Evolutionary conservation across 2,888 invertebrate genomes (phyloP), one percentile per base, ranked within the genome.

Genomic region (Margaritifera margaritifera): DNA sequence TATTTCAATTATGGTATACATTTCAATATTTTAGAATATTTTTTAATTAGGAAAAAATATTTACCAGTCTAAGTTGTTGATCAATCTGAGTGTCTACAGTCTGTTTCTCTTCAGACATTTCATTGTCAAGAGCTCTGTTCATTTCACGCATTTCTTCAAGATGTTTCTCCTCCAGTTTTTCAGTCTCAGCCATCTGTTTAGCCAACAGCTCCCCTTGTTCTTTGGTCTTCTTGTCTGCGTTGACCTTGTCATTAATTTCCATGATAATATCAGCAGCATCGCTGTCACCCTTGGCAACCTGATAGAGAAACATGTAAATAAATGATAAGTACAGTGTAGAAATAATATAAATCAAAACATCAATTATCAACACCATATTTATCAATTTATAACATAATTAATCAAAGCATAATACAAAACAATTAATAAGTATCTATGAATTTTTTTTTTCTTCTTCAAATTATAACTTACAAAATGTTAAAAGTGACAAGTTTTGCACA

Each of bases 61-160:
- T 52, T 66, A 88, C 88, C 81, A 87, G 79, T 75, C 82, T 80
- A 71, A 86, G 84, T 77, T 88, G 86, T 59, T 81, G 78, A 42
- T 85, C 82, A 22, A 84, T 82, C 74, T 84, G 81, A 11, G 80
- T 76, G 22, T 84, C 80, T 4, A 85, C 73, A 3, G 68, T 74
- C 57, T 78, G 68, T 55, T 72, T 68, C 51, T 82, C 78, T 4
- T 72, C 67, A 8, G 71, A 77, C 66, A 80, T 75, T 65, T 88
- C 84, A 6, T 80, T 77, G 15, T 80, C 78, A 62, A 85, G 70
- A 57, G 75, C 65, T 62, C 62, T 25, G 59, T 79, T 79, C 66
- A 78, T 71, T 62, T 78, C 66, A 6, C 86, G 75, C 64, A 79
- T 69, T 55, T 84, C 79, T 24, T 77, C 75, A 19, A 66, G 63